Evolutionary conservation across 2,888 invertebrate species (phyloP), one percentile per base, ranked within the genome.

Genomic region (Sphaerophoria taeniata): DNA sequence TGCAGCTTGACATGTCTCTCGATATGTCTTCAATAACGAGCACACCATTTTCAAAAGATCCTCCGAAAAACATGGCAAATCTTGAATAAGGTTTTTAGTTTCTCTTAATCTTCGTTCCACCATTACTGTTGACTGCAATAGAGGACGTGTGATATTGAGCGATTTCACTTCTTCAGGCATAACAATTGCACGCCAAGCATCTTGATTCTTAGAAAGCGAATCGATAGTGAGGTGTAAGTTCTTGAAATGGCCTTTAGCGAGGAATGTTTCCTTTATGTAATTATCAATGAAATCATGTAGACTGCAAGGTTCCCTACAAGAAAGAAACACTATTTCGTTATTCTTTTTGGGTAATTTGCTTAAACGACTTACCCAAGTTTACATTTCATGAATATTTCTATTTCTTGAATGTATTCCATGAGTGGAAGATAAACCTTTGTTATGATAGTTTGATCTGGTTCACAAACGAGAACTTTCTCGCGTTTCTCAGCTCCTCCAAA

Each of bases 251-350:
- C 96, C 95, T 83, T 96, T 95, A 86, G 96, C 96, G 87, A 97
- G 94, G 92, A 97, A 98, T 6, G 96, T 96, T 88, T 97, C 96
- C 88, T 96, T 96, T 33, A 98, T 96, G 92, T 98, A 97, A 90
- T 97, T 96, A 60, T 95, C 95, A 73, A 98, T 93, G 92, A 98
- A 98, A 87, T 95, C 95, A 89, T 97, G 96, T 74, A 98, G 93
- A 3, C 96, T 95, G 90, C 97, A 97, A 56, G 95, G 93, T 88
- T 93, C 93, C 16, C 94, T 94, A 86, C 16, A 89, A 51, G 34
- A 12, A 45, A 24, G 58, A 49, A 73, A 24, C 4, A 39, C 16
- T 6, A 6, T 11, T 14, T 47, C 9, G 0, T 12, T 7, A 31
- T 2, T 31, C n/a, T 16, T 5, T 2, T 45, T 2, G 9, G 3